Evolutionary conservation across 2,888 invertebrate species (phyloP).

Genomic region (Lycocerus yunnanus): DNA sequence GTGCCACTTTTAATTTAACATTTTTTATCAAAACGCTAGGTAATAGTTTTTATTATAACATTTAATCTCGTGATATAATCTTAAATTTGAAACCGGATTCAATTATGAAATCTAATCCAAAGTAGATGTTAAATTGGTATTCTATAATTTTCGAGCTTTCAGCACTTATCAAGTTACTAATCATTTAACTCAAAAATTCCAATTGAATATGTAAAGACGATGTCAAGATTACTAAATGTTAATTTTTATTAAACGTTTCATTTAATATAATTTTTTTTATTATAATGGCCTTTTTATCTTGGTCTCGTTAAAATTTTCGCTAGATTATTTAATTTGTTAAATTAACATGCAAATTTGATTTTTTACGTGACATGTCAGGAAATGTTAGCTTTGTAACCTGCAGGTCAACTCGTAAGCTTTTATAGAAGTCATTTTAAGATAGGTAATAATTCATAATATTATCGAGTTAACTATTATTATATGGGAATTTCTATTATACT

Average conservation of each 20-base stretch:
- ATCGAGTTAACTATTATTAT: too few relatives aligned
- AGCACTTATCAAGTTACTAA: not conserved
- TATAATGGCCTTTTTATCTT: not conserved
- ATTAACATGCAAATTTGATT: not conserved
- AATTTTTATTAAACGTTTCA: not conserved
- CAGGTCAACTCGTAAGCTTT: not conserved
- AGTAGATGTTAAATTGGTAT: not conserved
- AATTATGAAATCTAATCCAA: conserved; percentile 2
- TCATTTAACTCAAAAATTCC: not conserved
- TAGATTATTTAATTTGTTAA: not conserved
- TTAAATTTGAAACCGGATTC: not conserved
- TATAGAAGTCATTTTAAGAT: not conserved
- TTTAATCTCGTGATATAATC: not conserved
- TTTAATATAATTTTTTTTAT: not conserved
- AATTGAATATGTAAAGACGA: not conserved
- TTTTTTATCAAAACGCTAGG: not conserved
- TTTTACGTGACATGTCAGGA: not conserved
- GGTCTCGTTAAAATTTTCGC: not conserved
- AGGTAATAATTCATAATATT: too few relatives aligned
- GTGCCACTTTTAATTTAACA: not conserved
- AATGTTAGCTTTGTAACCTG: not conserved
- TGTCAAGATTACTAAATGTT: not conserved
- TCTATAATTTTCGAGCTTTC: conserved; percentile 1
- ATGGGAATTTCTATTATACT: too few relatives aligned
- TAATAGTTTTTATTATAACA: not conserved